These are phyloP conservation scores for Baronia brevicornis DNA, from an alignment of 2,888 invertebrate genomes.

Conservation along the genomic window DNA sequence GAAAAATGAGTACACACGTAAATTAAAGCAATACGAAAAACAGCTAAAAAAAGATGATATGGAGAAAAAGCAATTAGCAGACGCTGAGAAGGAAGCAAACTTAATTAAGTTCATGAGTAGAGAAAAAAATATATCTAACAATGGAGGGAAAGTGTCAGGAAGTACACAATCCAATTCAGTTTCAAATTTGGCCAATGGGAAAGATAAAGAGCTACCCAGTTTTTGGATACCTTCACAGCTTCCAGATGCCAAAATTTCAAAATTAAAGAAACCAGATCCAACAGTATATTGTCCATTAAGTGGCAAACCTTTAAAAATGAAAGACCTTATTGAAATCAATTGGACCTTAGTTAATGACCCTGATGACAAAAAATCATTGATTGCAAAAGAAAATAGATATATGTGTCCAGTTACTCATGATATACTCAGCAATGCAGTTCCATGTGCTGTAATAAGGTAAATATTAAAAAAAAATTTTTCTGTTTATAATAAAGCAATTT, in stretches of 20 bases:
- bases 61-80: constrained; percentile 80
- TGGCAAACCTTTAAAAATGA: constrained; percentile 88
- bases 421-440: constrained; percentile 93
- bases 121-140: constrained; percentile 84
- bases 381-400: constrained; percentile 92
- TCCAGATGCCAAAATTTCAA: constrained; percentile 85
- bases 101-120: constrained; percentile 86
- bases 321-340: constrained; percentile 94
- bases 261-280: constrained; percentile 60
- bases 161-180: constrained; percentile 69
- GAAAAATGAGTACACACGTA: constrained; percentile 92
- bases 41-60: constrained; percentile 85
- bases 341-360: constrained; percentile 94
- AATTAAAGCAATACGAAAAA: constrained; percentile 94
- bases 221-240: constrained; percentile 98
- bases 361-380: constrained; percentile 89
- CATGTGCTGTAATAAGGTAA: constrained; percentile 90
- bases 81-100: constrained; percentile 83
- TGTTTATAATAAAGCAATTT: not conserved
- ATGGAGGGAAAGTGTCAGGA: constrained; percentile 24
- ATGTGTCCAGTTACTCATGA: constrained; percentile 99
- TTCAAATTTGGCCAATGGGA: constrained; percentile 86
- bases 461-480: constrained; percentile 4
- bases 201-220: constrained; percentile 90
- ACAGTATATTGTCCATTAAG: constrained; percentile 63